phyloP scores from a whole-genome alignment of 2,888 invertebrate genomes.

The Leucophenga montana region DNA sequence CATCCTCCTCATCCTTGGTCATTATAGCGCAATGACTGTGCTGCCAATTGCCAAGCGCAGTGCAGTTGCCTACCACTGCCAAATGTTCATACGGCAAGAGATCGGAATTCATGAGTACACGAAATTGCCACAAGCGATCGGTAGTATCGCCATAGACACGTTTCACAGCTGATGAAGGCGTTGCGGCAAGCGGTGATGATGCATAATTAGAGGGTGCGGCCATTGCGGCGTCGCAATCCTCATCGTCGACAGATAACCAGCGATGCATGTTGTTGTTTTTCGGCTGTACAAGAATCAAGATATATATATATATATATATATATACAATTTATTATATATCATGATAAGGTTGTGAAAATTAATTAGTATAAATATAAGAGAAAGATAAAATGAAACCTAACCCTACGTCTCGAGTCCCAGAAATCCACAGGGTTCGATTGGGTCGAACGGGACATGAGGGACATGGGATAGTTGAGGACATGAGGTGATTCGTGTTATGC shows the following conservation, averaged over 20 bases:
- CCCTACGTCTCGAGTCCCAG: too few species aligned
- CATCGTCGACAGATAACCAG: conserved; percentile 78
- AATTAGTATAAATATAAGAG: too few species aligned
- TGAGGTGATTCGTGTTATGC: too few species aligned
- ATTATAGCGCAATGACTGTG: conserved; percentile 77
- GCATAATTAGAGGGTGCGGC: conserved; percentile 50
- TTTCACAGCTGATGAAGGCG: conserved; percentile 29
- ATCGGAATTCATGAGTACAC: conserved; percentile 74
- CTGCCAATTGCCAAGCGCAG: conserved; percentile 83
- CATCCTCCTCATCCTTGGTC: conserved; percentile 70
- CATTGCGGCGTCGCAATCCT: conserved; percentile 63
- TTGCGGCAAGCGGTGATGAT: conserved; percentile 55
- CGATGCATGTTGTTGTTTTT: conserved; percentile 75
- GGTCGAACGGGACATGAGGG: too few species aligned
- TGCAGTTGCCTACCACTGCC: conserved; percentile 81
- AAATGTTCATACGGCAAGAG: conserved; percentile 78
- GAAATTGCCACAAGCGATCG: conserved; percentile 74
- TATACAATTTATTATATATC: too few species aligned
- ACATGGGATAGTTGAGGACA: too few species aligned
- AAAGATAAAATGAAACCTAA: too few species aligned
- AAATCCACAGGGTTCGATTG: too few species aligned
- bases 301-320: too few species aligned
- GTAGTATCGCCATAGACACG: conserved; percentile 51
- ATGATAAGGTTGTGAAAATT: too few species aligned
- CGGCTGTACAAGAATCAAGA: too few species aligned